Evolutionary conservation across 2,888 invertebrate genomes (phyloP).

Genomic region (Mystacides longicornis): DNA sequence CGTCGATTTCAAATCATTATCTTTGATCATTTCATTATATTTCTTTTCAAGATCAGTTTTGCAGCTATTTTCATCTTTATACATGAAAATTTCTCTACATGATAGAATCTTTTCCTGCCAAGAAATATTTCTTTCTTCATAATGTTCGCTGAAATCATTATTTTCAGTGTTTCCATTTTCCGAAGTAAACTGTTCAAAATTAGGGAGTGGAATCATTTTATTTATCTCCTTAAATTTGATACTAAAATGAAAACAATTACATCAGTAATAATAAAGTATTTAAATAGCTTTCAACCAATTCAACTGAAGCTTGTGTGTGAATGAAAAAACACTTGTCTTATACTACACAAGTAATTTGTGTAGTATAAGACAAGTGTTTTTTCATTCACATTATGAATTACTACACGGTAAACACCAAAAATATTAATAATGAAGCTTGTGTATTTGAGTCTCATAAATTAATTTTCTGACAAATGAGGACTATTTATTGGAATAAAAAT

Average conservation of each 20-base stretch:
- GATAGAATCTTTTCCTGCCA: constrained; percentile 73
- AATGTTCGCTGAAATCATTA: constrained; percentile 26
- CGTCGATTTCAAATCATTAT: constrained; percentile 32
- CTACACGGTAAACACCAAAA: too few relatives aligned
- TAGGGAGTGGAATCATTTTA: constrained; percentile 36
- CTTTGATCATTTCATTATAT: constrained; percentile 41
- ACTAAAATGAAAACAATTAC: constrained; percentile 30
- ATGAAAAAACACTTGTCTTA: too few relatives aligned
- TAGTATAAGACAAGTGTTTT: too few relatives aligned
- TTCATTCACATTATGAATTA: too few relatives aligned
- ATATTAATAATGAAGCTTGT: too few relatives aligned
- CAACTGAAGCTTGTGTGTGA: too few relatives aligned
- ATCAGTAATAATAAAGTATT: constrained; percentile 4
- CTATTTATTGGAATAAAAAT: too few relatives aligned
- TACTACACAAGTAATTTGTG: too few relatives aligned
- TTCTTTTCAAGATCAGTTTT: constrained; percentile 51
- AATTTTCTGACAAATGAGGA: too few relatives aligned
- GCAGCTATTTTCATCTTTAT: constrained; percentile 53
- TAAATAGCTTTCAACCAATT: too few relatives aligned
- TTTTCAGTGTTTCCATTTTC: constrained; percentile 4
- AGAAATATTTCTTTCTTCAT: constrained; percentile 41
- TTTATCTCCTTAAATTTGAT: constrained; percentile 37
- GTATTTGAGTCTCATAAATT: too few relatives aligned
- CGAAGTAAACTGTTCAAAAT: constrained; percentile 33
- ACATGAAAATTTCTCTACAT: constrained; percentile 51